Base-by-base conservation (phyloP, 92 coral and sea anemone species). In the Micromussa lordhowensis region DNA sequence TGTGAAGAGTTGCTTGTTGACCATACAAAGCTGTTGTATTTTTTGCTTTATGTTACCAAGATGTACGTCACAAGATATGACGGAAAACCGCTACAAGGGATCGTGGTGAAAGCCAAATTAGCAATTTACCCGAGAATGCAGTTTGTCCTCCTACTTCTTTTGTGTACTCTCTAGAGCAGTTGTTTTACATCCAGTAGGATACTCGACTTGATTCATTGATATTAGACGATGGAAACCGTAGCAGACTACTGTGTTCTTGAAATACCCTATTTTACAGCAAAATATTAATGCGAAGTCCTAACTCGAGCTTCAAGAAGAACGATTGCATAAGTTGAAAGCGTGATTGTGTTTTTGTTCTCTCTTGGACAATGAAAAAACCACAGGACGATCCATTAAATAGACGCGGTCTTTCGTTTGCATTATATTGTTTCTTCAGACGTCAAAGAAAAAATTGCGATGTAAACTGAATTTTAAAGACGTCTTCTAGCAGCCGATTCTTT, bases 291-390 rank as follows among this genome's bases (percentile, higher is more conserved):
- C 11, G 24, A 32, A 21, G 49, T 34, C 15, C 49, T 73, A 4
- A 17, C n/a, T 17, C 17, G 34, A 73, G 49, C 44, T 4, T 36
- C 77, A 21, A 79, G 48, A 29, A 53, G 74, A 7, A 24, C 4
- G 2, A 61, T 59, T 6, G 31, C 3, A 14, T 31, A 18, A 24
- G 21, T 6, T 4, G 44, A 18, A 32, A 26, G 32, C 26, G n/a
- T 34, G 15, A n/a, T 78, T 53, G 35, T 59, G 49, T 34, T 57
- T 80, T 80, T 57, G 24, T 80, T 80, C 3, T 53, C 49, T 80
- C 54, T 2, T 22, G 18, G 55, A 32, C 71, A 57, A 61, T 29
- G 49, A 35, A 53, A 29, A 82, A 63, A 69, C 77, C 77, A 21
- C 58, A 68, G n/a, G n/a, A n/a, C n/a, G n/a, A n/a, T 68, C 36